Base-by-base conservation (phyloP, 2,113 vertebrate species). In the Plecturocebus donacophilus region DNA sequence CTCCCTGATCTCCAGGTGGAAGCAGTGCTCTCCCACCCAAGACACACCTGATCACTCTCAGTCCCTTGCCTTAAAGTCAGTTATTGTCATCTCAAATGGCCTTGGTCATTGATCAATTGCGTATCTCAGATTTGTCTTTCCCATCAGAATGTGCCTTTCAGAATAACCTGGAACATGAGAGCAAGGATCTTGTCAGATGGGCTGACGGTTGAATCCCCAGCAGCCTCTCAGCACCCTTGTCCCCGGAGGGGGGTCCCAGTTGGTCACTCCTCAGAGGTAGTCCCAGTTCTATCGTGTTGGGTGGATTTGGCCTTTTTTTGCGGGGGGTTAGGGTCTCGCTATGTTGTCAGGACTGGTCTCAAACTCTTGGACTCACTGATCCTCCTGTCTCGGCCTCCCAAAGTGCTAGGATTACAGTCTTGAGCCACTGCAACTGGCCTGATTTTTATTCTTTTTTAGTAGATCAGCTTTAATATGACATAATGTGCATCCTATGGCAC, bases 61-160 rank as follows among this genome's bases (percentile, higher is more conserved):
- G 73, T 21, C 20, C 30, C 1, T 14, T 68, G 38, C 8, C 64
- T 83, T 79, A 20, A 19, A 27, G 64, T 47, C 42, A 23, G 9
- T 71, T 35, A 35, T n/a, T 11, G 12, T 10, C 56, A 77, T 71
- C 49, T 32, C 56, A 32, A 91, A 85, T 30, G 42, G 47, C 47
- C 64, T 75, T 19, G 21, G 16, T 21, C 76, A 5, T 52, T 83
- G 64, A 73, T 75, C 0, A 6, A 5, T 52, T 3, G 1, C 47
- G 17, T 19, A 19, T 91, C 61, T 93, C 58, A 93, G 76, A 56
- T 75, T 35, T 61, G 52, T 92, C 80, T 82, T 91, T 76, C 27
- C n/a, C 25, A 14, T 81, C 76, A 52, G 73, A 68, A 68, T 66
- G 42, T 21, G 49, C 17, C 38, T 92, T 91, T 27, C 71, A 85